A percentile compares a stretch with the other conserved stretches of the same genome.
Conservation (phyloP, 2,113 vertebrate species). For the Poicephalus gulielmi region DNA sequence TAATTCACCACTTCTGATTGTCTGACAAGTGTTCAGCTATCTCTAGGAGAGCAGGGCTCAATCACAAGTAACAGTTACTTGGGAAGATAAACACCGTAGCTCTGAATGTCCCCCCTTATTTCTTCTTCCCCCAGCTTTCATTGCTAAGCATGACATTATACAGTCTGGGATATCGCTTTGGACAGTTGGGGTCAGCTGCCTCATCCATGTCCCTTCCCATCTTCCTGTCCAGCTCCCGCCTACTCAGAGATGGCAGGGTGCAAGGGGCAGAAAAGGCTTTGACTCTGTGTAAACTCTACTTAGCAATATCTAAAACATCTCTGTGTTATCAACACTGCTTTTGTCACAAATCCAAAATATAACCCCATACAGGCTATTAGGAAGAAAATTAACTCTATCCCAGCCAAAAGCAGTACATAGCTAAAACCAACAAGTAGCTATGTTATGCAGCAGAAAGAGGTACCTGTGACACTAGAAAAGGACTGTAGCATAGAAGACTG, state of each 20-base stretch:
- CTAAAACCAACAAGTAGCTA: neutral
- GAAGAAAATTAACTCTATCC: neutral
- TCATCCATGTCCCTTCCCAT: neutral
- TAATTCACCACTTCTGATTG: neutral
- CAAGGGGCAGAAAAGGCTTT: neutral
- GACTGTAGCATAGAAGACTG: neutral
- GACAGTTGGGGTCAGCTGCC: neutral
- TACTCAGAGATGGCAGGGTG: fast-evolving
- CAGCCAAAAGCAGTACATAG: neutral
- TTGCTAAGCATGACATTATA: neutral
- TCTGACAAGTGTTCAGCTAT: neutral
- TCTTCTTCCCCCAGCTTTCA: neutral
- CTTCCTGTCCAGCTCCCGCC: fast-evolving
- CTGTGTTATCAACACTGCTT: neutral
- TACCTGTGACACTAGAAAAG: neutral
- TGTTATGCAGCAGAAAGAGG: neutral
- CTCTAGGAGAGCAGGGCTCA: neutral
- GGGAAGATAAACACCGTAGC: fast-evolving
- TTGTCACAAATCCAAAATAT: neutral
- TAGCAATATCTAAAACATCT: neutral
- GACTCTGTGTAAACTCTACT: neutral
- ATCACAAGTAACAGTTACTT: fast-evolving
- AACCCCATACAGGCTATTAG: neutral
- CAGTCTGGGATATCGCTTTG: neutral
- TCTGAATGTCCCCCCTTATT: fast-evolving